Evolutionary conservation across 1,140 invertebrate genomes (phyloP), one percentile per base, ranked within the genome.

Genomic region (Ruditapes philippinarum): DNA sequence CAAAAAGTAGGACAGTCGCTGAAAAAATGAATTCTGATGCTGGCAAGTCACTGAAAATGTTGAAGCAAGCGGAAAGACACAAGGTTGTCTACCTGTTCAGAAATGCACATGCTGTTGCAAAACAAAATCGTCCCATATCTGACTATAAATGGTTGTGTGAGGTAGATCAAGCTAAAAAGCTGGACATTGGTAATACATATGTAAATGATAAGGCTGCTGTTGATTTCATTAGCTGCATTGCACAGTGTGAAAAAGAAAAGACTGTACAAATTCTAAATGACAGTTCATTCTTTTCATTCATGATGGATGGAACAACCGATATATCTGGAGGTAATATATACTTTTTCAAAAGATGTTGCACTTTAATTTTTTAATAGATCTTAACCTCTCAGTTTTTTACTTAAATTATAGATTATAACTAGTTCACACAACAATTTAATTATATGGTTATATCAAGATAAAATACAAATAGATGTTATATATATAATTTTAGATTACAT

Each of bases 221-320:
- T 19, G 36, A 62, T 4, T 57, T 81, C n/a, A 60, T 81, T 22
- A 14, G 36, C 36, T 60, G 33, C n/a, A 81, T 81, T 81, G 79
- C 79, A 28, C 28, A 81, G 51, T 60, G 51, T 81, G 51, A 81
- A 81, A 62, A 81, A 62, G 31, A 49, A 28, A 78, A 51, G 31
- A 78, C n/a, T 42, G 74, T 78, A 12, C 11, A 78, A 42, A 45
- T 78, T 51, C 5, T 51, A n/a, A 45, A 49, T 22, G 45, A 49
- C 17, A 78, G 3, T 49, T 33, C 45, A 45, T 42, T 78, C 31
- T 78, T 78, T 42, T 17, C 74, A 40, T 81, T 89, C 62, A 70
- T 91, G 38, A 91, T 91, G 86, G 90, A 91, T 62, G 86, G 81
- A 31, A 45, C 82, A 7, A 89, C 83, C 25, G 87, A 91, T 49